phyloP scores from a whole-genome alignment of 2,113 vertebrate genomes.

The Jacana jacana region DNA sequence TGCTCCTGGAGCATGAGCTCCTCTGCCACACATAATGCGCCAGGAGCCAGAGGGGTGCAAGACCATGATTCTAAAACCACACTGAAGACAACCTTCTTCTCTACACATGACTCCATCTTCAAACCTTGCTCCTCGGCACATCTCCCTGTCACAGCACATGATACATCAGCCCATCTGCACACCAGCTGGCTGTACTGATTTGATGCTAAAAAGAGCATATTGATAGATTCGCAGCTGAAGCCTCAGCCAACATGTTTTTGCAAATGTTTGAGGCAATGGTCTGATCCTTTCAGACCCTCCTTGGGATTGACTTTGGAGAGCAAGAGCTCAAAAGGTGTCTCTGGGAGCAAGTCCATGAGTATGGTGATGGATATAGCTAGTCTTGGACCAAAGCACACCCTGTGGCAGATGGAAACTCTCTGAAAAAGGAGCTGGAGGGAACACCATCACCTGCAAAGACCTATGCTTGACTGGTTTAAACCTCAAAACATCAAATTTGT shows the following conservation, averaged over 20 bases:
- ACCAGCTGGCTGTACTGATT: slow-evolving; percentile 30
- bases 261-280: background rate
- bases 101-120: background rate
- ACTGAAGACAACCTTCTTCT: background rate
- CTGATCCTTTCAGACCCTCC: background rate
- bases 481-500: background rate
- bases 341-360: background rate
- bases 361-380: background rate
- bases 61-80: no score
- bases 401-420: background rate
- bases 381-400: background rate
- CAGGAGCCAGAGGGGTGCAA: no score
- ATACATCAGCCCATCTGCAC: background rate
- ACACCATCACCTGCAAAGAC: background rate
- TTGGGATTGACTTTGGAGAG: background rate
- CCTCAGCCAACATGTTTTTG: background rate
- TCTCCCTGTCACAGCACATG: background rate
- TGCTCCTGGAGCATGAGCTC: no score
- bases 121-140: background rate
- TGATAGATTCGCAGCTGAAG: background rate
- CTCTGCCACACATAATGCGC: no score
- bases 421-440: background rate
- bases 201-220: background rate
- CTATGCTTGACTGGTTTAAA: background rate
- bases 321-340: background rate